Conservation (phyloP, 30 jellyfish, hydroid and myxozoan genomes). For the Turritopsis rubra region DNA sequence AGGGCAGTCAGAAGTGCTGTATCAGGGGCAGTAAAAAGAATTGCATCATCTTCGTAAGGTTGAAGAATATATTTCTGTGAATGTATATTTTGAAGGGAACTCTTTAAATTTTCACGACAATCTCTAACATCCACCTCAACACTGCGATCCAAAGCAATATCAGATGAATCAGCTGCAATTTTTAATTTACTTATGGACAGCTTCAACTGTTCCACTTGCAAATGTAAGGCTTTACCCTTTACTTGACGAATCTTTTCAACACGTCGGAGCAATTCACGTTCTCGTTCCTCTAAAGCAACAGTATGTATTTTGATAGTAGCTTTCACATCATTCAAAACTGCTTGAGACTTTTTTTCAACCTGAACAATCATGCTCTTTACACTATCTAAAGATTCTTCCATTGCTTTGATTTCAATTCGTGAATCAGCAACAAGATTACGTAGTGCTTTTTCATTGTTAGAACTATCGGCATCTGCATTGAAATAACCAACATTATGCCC, state of each 20-base stretch:
- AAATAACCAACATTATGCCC: slow-evolving; percentile 43
- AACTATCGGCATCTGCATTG: slow-evolving; percentile 29
- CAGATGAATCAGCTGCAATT: slow-evolving; percentile 59
- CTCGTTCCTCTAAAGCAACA: slow-evolving; percentile 94
- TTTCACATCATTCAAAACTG: slow-evolving; percentile 62
- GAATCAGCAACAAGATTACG: slow-evolving; percentile 69
- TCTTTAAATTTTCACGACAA: slow-evolving; percentile 28
- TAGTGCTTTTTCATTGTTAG: slow-evolving; percentile 25
- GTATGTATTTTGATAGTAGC: slow-evolving; percentile 88
- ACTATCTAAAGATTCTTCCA: slow-evolving; percentile 72
- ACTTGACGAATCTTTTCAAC: slow-evolving; percentile 89
- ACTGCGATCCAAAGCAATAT: slow-evolving; percentile 43
- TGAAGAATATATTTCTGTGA: slow-evolving; percentile 45
- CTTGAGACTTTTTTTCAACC: slow-evolving; percentile 76
- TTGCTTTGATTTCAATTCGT: slow-evolving; percentile 51
- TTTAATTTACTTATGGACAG: slow-evolving; percentile 28
- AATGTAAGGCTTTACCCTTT: slow-evolving; percentile 67
- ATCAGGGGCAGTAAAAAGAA: slow-evolving; percentile 96
- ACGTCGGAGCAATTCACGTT: slow-evolving; percentile 72
- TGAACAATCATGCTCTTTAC: slow-evolving; percentile 62
- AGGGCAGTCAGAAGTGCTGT: slow-evolving; percentile 96
- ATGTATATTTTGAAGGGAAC: slow-evolving; percentile 51
- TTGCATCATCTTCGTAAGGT: slow-evolving; percentile 96
- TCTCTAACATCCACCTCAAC: slow-evolving; percentile 46
- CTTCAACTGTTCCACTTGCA: slow-evolving; percentile 69